These are phyloP conservation scores for Perdita meconis DNA, from an alignment of 2,888 invertebrate genomes.

Conservation along the genomic window DNA sequence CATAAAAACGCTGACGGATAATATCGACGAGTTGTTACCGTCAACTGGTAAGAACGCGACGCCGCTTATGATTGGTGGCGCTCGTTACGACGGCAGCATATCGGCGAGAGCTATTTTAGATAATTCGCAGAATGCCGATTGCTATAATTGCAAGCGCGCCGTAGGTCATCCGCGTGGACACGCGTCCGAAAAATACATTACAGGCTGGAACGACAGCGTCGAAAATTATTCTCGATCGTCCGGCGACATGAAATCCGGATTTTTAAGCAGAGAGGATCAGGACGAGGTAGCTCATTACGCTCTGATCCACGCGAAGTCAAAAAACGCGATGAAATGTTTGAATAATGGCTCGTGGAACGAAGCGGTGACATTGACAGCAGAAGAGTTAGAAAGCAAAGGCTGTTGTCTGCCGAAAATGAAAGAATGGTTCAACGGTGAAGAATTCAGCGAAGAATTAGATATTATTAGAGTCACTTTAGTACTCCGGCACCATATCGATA, in stretches of 20 bases:
- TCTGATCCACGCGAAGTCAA: constrained; percentile 39
- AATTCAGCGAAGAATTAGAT: background rate
- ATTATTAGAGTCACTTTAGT: constrained; percentile 67
- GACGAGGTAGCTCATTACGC: constrained; percentile 66
- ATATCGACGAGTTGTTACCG: constrained; percentile 46
- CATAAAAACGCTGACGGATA: constrained; percentile 36
- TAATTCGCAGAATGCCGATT: constrained; percentile 66
- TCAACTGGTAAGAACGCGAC: constrained; percentile 42
- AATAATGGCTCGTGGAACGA: constrained; percentile 37
- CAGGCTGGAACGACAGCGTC: constrained; percentile 60
- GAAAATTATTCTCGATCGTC: constrained; percentile 72
- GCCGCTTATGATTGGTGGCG: constrained; percentile 72
- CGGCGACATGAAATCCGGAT: constrained; percentile 67
- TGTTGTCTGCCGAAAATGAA: constrained; percentile 60
- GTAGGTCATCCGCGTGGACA: constrained; percentile 79
- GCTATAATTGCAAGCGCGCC: constrained; percentile 23
- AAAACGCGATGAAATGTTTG: constrained; percentile 59
- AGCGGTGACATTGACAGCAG: background rate
- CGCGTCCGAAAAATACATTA: constrained; percentile 61
- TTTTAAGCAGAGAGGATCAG: constrained; percentile 70
- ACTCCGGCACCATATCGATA: constrained; percentile 71
- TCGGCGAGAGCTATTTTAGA: constrained; percentile 67
- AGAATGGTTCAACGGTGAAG: constrained; percentile 23
- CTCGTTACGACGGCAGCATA: constrained; percentile 70
- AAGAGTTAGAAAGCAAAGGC: background rate